Percentiles rank a stretch among this genome's conserved stretches.
Evolutionary conservation across 2,888 invertebrate genomes (phyloP).

Genomic region (Gymnosoma rotundatum): DNA sequence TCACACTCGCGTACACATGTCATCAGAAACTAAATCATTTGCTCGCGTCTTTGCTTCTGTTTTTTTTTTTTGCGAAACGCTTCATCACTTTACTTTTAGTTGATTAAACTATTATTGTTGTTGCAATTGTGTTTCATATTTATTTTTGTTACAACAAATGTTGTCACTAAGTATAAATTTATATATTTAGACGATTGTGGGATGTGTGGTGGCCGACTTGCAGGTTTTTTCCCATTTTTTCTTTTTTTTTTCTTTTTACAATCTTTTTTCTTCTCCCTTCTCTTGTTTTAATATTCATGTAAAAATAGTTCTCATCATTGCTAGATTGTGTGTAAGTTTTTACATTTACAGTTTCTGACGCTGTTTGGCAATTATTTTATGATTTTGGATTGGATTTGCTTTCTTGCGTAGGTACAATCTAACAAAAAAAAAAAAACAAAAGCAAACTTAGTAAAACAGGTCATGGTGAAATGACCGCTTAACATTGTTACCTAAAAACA

Average conservation of each 20-base stretch:
- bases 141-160: conserved; percentile 43
- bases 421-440: conserved; percentile 7
- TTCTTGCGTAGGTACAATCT: conserved; percentile 39
- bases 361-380: conserved; percentile 59
- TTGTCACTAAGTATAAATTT: conserved; percentile 42
- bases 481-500: conserved; percentile 68
- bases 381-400: conserved; percentile 36
- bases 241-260: conserved; percentile 42
- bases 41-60: conserved; percentile 33
- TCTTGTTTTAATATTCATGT: conserved; percentile 48
- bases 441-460: conserved; percentile 65
- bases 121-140: conserved; percentile 22
- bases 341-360: conserved; percentile 36
- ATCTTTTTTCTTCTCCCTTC: not conserved
- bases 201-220: conserved; percentile 59
- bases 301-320: conserved; percentile 62
- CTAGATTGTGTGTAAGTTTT: conserved; percentile 30
- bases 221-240: conserved; percentile 61
- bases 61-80: conserved; percentile 55
- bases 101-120: conserved; percentile 52
- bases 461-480: conserved; percentile 71
- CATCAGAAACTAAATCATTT: conserved; percentile 15
- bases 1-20: not conserved
- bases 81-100: conserved; percentile 34
- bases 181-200: conserved; percentile 55